Base-by-base conservation (phyloP, 1,140 invertebrate genomes). In the Yoshiicerus persimilis region DNA sequence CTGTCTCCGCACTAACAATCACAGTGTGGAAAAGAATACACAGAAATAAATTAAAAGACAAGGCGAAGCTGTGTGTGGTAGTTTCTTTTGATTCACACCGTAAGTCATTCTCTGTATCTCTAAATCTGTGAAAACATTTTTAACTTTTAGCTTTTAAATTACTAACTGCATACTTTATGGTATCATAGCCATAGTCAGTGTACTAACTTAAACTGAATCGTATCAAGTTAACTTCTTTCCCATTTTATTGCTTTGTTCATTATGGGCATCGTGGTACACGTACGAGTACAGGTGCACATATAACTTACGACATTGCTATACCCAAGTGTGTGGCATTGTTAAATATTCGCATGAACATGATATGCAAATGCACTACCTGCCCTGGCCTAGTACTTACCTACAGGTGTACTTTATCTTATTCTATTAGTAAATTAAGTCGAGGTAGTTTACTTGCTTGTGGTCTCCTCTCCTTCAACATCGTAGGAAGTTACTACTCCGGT, bases 401-500 rank as follows among this genome's bases (percentile, higher is more conserved):
- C n/a, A n/a, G n/a, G n/a, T n/a, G n/a, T n/a, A n/a, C n/a, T n/a
- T n/a, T n/a, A n/a, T n/a, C n/a, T n/a, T n/a, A n/a, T n/a, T n/a
- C 47, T 56, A 56, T 56, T 56, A 56, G 47, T 56, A 56, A 56
- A 56, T 56, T 56, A 56, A 56, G 13, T 56, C 47, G 20, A 56
- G 3, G 47, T 56, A 47, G 32, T 36, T 77, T 80, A 80, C 20
- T 80, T 20, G 2, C 20, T 77, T 23, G 30, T 36, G 13, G 34
- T 80, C 16, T 4, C n/a, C 20, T 38, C 32, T 80, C 4, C 30
- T 80, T 38, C 9, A 36, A 32, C 23, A 80, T 32, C n/a, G 75
- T 80, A 80, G 75, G 75, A 80, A 80, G 75, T 80, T 34, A 80
- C 75, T 36, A 80, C 75, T 80, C 75, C 75, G 75, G 75, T 80